Evolutionary conservation across 2,797 vertebrate species (phyloP).

Genomic region (Netta rufina): DNA sequence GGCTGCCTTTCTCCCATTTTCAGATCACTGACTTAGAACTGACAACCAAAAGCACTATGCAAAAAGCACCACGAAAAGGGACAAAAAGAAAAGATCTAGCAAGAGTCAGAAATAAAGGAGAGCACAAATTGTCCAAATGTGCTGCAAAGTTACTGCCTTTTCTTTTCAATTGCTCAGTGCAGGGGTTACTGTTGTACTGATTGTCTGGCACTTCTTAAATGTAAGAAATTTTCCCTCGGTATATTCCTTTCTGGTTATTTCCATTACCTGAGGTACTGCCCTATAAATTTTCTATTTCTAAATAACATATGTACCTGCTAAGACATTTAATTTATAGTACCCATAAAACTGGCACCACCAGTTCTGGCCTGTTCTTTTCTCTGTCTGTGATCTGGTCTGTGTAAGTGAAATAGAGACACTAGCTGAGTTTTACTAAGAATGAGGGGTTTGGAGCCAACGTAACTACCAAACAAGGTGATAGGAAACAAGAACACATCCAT

Average conservation of each 20-base stretch:
- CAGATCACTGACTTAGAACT: neutral
- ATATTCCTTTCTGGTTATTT: conserved; percentile 30
- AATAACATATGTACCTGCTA: neutral
- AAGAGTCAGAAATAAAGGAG: neutral
- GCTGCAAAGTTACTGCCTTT: neutral
- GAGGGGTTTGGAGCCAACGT: neutral
- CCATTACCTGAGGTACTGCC: conserved; percentile 1
- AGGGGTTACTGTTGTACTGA: neutral
- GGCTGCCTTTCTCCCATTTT: conserved; percentile 6
- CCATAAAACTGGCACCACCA: conserved; percentile 29
- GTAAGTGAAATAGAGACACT: neutral
- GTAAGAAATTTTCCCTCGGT: conserved; percentile 8
- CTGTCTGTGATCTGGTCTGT: neutral
- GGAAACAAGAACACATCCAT: neutral
- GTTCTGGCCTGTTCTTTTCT: neutral
- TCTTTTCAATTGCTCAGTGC: neutral
- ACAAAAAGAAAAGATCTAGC: neutral
- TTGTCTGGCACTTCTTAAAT: conserved; percentile 16
- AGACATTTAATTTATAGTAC: conserved; percentile 30
- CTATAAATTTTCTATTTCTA: conserved; percentile 34
- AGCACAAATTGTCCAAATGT: neutral
- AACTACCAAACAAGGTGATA: neutral
- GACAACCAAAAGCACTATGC: neutral
- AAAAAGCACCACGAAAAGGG: neutral
- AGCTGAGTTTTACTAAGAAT: neutral